Percentiles rank a stretch among this genome's conserved stretches.
phyloP scores from a whole-genome alignment of 2,113 vertebrate genomes.

The Tachuris rubrigastra region DNA sequence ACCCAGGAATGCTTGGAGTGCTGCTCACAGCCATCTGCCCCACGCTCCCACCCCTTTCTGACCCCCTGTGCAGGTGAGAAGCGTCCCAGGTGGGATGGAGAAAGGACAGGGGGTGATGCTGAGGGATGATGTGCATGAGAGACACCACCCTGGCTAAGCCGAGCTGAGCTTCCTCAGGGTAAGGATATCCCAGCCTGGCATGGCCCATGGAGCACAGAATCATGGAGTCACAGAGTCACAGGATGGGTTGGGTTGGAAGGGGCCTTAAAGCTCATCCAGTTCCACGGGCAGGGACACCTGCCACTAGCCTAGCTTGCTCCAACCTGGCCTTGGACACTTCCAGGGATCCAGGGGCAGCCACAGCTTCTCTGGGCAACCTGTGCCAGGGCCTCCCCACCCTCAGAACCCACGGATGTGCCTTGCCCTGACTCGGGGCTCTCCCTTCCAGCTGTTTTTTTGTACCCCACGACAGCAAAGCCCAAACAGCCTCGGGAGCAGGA shows the following conservation, averaged over 20 bases:
- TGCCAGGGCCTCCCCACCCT: neutral
- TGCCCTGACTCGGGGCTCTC: neutral
- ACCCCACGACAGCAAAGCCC: neutral
- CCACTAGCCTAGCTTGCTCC: neutral
- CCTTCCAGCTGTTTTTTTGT: neutral
- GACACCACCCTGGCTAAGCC: neutral
- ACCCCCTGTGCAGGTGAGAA: neutral
- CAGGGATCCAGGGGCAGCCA: neutral
- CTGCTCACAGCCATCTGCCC: neutral
- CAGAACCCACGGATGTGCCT: rapidly evolving
- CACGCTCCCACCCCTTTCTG: rapidly evolving
- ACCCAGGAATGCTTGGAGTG: neutral
- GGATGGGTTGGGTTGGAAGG: neutral
- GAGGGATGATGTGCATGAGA: neutral
- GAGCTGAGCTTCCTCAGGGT: rapidly evolving
- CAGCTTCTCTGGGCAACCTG: neutral
- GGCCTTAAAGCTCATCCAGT: neutral
- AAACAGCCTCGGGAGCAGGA: neutral
- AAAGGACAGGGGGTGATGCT: too few species aligned
- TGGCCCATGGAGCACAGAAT: rapidly evolving
- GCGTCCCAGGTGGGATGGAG: neutral
- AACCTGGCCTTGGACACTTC: neutral
- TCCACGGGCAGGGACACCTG: neutral
- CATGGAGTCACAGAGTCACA: rapidly evolving
- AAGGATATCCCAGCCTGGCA: neutral